A percentile compares a stretch with the other conserved stretches of the same genome.
Evolutionary conservation across 1,140 invertebrate genomes (phyloP).

Genomic region (Diabrotica virgifera): DNA sequence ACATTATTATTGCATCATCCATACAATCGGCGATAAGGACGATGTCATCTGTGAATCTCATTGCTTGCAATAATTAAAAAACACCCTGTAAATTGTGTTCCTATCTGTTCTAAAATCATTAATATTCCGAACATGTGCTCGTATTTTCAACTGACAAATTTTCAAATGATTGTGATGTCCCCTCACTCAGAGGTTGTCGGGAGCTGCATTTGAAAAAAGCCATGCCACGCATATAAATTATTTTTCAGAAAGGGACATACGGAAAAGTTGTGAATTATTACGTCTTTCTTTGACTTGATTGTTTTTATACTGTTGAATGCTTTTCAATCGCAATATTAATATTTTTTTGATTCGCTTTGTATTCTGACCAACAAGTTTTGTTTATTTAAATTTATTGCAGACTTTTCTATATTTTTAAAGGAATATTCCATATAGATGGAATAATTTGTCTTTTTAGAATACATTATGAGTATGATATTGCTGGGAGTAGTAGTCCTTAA

Average conservation of each 20-base stretch:
- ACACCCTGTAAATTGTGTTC: constrained; percentile 16
- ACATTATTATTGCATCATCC: too few species aligned
- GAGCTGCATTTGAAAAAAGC: constrained; percentile 19
- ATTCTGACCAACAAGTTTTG: too few species aligned
- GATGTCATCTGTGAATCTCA: too few species aligned
- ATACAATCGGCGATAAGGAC: too few species aligned
- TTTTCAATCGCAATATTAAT: background rate
- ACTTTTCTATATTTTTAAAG: too few species aligned
- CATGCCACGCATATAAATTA: constrained; percentile 17
- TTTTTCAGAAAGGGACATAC: background rate
- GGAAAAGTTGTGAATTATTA: background rate
- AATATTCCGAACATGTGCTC: constrained; percentile 19
- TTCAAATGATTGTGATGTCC: constrained; percentile 20
- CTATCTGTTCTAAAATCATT: constrained; percentile 11
- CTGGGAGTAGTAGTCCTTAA: too few species aligned
- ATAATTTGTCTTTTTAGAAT: too few species aligned
- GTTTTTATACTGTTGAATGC: background rate
- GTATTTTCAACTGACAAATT: constrained; percentile 20
- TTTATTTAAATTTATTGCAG: too few species aligned
- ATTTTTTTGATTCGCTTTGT: background rate
- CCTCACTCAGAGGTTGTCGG: constrained; percentile 18
- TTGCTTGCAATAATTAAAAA: background rate
- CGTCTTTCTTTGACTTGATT: constrained; percentile 1
- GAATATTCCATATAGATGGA: too few species aligned
- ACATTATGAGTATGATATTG: too few species aligned